Percentiles rank a stretch among this genome's conserved stretches.
phyloP scores from a whole-genome alignment of 2,888 invertebrate genomes.

The Clivina fossor region DNA sequence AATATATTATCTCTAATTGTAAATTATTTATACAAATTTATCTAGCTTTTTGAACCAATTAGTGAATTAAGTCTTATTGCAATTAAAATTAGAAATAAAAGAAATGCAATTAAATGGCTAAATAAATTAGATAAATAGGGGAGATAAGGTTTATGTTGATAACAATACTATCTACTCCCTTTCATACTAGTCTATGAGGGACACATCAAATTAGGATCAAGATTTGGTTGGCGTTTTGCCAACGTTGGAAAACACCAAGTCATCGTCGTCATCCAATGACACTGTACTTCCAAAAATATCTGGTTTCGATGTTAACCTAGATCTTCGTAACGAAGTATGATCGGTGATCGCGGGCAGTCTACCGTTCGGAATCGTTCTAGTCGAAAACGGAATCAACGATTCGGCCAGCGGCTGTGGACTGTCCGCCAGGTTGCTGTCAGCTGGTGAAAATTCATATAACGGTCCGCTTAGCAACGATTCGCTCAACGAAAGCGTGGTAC shows the following conservation, averaged over 20 bases:
- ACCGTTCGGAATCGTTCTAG: neutral
- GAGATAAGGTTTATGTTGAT: neutral
- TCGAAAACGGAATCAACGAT: neutral
- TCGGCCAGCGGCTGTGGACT: neutral
- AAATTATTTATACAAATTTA: neutral
- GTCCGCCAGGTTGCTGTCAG: conserved; percentile 15
- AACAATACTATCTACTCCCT: neutral
- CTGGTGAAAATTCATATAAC: conserved; percentile 11
- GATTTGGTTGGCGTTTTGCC: conserved; percentile 3
- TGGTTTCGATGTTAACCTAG: conserved; percentile 29
- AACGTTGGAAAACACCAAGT: conserved; percentile 24
- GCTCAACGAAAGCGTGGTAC: conserved; percentile 15
- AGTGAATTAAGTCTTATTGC: conserved; percentile 3
- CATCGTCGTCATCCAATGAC: conserved; percentile 48
- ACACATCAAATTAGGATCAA: conserved; percentile 10
- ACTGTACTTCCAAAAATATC: conserved; percentile 52
- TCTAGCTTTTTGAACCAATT: neutral
- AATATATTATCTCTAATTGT: neutral
- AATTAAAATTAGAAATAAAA: neutral
- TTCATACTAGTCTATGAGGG: neutral
- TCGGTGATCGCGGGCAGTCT: neutral
- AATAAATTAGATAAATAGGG: neutral
- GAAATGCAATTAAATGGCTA: neutral
- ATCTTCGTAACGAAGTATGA: conserved; percentile 1
- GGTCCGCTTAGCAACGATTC: conserved; percentile 17